Conservation (phyloP, 2,888 invertebrate genomes). For the Zele albiditarsus region DNA sequence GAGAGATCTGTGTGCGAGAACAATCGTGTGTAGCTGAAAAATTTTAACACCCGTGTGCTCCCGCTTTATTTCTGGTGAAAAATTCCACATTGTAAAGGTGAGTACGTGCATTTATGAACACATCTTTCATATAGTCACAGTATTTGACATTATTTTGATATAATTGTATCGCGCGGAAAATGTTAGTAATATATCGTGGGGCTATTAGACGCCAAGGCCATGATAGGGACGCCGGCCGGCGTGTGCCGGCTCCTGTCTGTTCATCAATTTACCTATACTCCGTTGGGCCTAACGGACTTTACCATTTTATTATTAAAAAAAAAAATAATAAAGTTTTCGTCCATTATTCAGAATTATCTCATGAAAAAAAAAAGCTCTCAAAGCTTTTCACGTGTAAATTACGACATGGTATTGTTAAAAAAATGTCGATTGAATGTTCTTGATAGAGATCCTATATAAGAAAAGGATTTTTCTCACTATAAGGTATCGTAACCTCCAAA, state of each 20-base stretch:
- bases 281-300: neutral
- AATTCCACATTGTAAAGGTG: neutral
- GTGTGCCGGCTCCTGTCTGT: slow-evolving; percentile 25
- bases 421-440: too few relatives aligned
- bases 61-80: slow-evolving; percentile 47
- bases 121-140: neutral
- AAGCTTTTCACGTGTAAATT: too few relatives aligned
- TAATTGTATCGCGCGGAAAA: neutral
- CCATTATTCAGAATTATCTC: neutral
- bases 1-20: slow-evolving; percentile 38
- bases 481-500: neutral
- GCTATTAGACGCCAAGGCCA: slow-evolving; percentile 22
- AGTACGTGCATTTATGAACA: neutral
- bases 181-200: neutral
- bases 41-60: slow-evolving; percentile 38
- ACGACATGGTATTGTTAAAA: too few relatives aligned
- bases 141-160: neutral
- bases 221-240: slow-evolving; percentile 40
- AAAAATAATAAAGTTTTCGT: neutral
- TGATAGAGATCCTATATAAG: neutral
- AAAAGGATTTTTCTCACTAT: neutral
- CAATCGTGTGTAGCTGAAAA: slow-evolving; percentile 38
- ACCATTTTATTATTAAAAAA: neutral
- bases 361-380: neutral
- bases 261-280: neutral